phyloP scores from a whole-genome alignment of 2,888 invertebrate genomes.

The Standfussiana lucernea region DNA sequence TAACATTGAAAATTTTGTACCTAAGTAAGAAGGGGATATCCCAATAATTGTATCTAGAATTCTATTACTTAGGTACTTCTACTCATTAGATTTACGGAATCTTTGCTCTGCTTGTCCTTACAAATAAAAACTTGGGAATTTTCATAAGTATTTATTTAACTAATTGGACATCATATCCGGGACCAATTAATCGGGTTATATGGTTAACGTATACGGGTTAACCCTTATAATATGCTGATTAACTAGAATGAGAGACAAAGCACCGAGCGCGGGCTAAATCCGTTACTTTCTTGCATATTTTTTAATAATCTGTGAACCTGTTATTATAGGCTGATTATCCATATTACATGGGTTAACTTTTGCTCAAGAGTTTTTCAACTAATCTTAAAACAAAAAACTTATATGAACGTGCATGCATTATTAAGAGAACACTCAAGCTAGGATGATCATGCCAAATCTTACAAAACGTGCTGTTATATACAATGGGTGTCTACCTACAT shows the following conservation, averaged over 20 bases:
- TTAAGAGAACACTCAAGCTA: background rate
- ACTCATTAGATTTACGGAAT: background rate
- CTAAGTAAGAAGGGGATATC: background rate
- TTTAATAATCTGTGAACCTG: too few relatives aligned
- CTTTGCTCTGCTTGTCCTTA: background rate
- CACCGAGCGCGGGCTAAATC: too few relatives aligned
- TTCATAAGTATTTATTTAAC: background rate
- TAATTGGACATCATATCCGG: background rate
- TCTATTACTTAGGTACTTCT: background rate
- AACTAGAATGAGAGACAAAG: too few relatives aligned
- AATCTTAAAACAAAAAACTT: background rate
- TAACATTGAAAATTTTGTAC: background rate
- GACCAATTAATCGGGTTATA: background rate
- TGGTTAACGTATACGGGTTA: background rate
- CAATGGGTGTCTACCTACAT: background rate
- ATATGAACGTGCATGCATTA: background rate
- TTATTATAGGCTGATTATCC: background rate
- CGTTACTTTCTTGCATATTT: too few relatives aligned
- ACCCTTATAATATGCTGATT: background rate
- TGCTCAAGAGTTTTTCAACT: background rate
- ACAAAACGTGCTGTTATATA: slow-evolving; percentile 10
- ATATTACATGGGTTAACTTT: background rate
- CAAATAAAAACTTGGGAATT: background rate
- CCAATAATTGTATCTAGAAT: background rate
- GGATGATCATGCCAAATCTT: background rate